Evolutionary conservation across 2,113 vertebrate species (phyloP).

Genomic region (Catharus fuscescens): DNA sequence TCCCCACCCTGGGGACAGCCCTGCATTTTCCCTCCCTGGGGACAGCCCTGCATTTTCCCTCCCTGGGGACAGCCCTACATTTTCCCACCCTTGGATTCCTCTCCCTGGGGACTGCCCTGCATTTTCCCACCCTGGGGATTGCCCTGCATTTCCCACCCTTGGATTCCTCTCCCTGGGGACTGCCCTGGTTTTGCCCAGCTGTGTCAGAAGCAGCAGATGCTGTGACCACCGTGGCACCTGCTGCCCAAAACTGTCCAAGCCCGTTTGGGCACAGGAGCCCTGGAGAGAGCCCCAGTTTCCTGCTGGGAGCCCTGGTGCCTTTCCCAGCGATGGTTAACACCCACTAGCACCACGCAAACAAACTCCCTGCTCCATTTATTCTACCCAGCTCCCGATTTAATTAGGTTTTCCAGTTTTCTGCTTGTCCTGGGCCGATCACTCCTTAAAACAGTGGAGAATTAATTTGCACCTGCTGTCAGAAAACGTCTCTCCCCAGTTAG

Average conservation of each 20-base stretch:
- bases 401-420: conserved; percentile 79
- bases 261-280: accelerated
- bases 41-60: too few species aligned
- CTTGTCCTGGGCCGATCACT: conserved; percentile 78
- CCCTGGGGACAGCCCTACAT: too few species aligned
- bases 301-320: background rate
- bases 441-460: conserved; percentile 77
- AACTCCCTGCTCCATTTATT: conserved; percentile 78
- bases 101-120: background rate
- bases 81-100: too few species aligned
- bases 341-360: conserved; percentile 73
- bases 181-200: background rate
- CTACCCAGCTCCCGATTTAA: conserved; percentile 78
- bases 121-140: background rate
- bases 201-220: accelerated
- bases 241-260: background rate
- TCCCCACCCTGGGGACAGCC: too few species aligned
- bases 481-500: conserved; percentile 76
- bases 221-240: background rate
- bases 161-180: background rate
- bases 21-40: too few species aligned
- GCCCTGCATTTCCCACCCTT: accelerated
- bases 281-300: background rate
- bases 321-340: conserved; percentile 66
- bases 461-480: conserved; percentile 85